Evolutionary conservation across 2,113 vertebrate genomes (phyloP), one percentile per base, ranked within the genome.

Genomic region (Thamnaconus septentrionalis): DNA sequence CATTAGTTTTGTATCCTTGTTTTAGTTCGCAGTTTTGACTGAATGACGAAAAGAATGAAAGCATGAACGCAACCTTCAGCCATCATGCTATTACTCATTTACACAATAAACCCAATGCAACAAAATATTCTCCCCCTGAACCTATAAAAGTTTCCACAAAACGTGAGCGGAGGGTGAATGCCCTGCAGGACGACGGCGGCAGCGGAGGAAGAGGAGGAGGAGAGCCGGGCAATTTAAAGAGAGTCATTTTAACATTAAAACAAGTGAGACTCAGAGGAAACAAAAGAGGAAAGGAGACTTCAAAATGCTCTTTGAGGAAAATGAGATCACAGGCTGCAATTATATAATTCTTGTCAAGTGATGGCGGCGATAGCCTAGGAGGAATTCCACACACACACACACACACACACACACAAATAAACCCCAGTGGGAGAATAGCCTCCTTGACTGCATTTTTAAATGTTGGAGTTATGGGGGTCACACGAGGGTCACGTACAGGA

Each of bases 291-390:
- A 87, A 88, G 89, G 85, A 92, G 88, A 92, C 90, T 90, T 91
- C 91, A 91, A 91, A 94, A 92, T 94, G 89, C 82, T 92, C 92
- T 94, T 93, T 93, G 90, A 94, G 91, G 91, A 91, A 92, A 93
- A 93, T 61, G 87, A 94, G 93, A 95, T 94, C 94, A 94, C 92
- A 94, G 92, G 90, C 93, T 90, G 94, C 93, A 94, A 95, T 96
- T 96, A 96, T 94, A 94, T 95, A 93, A 95, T 93, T 95, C 93
- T 93, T 93, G 93, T 95, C 91, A 93, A 94, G 92, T 93, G 94
- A 96, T 95, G 92, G 92, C 89, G 91, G 89, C 85, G 93, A 94
- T 94, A 94, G 92, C 87, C 84, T 77, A 82, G 67, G 89, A 93
- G 87, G 94, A 95, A 94, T 94, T 12, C n/a, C 1, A 0, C 10